phyloP scores from a whole-genome alignment of 2,113 vertebrate species.

The Cynopterus brachyotis region DNA sequence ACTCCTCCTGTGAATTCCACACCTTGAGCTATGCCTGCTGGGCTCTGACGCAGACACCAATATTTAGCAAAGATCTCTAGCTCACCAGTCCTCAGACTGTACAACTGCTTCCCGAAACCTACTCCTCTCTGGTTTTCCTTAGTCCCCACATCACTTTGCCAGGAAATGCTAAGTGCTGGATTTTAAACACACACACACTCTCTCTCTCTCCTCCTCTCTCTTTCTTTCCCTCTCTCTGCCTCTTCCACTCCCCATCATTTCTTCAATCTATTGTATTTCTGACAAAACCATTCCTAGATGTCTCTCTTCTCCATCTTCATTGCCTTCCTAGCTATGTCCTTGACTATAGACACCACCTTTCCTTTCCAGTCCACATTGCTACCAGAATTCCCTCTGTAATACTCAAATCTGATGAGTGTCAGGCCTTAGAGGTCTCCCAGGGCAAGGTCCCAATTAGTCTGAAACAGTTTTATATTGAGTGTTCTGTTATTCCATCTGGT shows the following conservation, averaged over 20 bases:
- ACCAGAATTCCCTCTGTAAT: not conserved
- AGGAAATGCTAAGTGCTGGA: not conserved
- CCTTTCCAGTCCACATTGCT: not conserved
- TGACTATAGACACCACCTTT: not conserved
- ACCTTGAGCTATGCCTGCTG: not conserved
- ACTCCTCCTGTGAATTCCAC: not conserved
- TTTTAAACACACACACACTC: no score
- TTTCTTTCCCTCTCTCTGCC: not conserved
- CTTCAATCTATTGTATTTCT: not conserved
- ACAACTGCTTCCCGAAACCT: not conserved
- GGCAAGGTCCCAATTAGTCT: not conserved
- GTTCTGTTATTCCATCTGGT: not conserved
- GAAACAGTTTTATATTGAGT: not conserved
- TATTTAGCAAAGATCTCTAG: not conserved
- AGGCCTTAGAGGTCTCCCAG: not conserved
- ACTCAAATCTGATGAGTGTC: not conserved
- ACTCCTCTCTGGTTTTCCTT: not conserved
- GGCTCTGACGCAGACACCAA: not conserved
- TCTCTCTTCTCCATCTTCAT: not conserved
- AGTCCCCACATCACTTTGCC: not conserved
- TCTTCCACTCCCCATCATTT: not conserved
- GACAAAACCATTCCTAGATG: not conserved
- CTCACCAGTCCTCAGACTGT: not conserved
- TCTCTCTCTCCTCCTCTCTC: no score
- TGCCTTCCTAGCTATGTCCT: not conserved